A percentile compares a stretch with the other conserved stretches of the same genome.
phyloP scores from a whole-genome alignment of 2,113 vertebrate species.

The Kryptolebias marmoratus region DNA sequence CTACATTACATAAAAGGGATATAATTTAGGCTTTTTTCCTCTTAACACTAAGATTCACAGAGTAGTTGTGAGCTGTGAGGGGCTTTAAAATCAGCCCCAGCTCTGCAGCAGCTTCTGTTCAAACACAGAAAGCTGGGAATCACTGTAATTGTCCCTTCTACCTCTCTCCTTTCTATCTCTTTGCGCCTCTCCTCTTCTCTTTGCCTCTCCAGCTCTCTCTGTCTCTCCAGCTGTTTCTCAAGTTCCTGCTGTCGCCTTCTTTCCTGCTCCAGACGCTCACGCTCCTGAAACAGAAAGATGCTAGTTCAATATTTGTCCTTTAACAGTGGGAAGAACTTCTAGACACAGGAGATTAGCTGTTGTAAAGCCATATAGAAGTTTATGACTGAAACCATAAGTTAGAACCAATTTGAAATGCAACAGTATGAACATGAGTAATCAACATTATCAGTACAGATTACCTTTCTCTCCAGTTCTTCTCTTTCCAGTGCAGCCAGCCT shows the following conservation, averaged over 20 bases:
- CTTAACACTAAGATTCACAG: background rate
- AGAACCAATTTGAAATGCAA: background rate
- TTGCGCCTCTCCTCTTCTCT: slow-evolving; percentile 84
- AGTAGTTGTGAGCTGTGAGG: background rate
- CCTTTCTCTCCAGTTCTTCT: slow-evolving; percentile 91
- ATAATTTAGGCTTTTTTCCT: slow-evolving; percentile 1
- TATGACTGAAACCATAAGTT: background rate
- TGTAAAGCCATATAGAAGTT: background rate
- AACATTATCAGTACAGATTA: background rate
- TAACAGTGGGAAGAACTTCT: background rate
- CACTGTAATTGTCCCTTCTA: slow-evolving; percentile 11
- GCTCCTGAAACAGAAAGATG: slow-evolving; percentile 74
- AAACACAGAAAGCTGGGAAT: slow-evolving; percentile 10
- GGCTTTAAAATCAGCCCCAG: background rate
- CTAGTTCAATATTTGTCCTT: background rate
- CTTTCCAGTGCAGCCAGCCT: slow-evolving; percentile 90
- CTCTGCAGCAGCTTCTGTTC: slow-evolving; percentile 7
- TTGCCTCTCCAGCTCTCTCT: slow-evolving; percentile 90
- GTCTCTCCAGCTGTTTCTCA: slow-evolving; percentile 92
- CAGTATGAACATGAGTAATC: background rate
- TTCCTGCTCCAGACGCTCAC: slow-evolving; percentile 93
- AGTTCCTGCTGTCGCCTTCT: slow-evolving; percentile 91
- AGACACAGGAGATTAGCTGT: background rate
- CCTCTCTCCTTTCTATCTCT: slow-evolving; percentile 80
- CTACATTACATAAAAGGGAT: background rate